A percentile compares a stretch with the other conserved stretches of the same genome.
Conservation (phyloP, 2,888 invertebrate genomes). For the Patella caerulea region DNA sequence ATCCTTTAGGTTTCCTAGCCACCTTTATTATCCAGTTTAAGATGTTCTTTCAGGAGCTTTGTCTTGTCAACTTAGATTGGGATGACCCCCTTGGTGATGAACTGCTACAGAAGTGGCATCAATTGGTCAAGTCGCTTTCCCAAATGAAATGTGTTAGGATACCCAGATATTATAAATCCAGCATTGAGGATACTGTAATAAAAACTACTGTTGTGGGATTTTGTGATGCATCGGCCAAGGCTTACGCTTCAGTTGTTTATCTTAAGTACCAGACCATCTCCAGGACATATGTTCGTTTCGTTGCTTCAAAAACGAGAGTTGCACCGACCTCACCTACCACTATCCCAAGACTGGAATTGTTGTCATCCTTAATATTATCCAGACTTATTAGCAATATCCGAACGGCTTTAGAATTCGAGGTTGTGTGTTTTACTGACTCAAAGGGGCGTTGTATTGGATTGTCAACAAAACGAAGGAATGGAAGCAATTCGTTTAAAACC, state of each 20-base stretch:
- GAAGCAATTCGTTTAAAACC: constrained; percentile 4
- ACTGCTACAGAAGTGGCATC: too few species aligned
- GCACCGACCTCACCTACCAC: not conserved
- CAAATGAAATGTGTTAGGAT: too few species aligned
- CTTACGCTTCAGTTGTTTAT: not conserved
- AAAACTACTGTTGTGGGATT: not conserved
- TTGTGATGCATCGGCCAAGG: not conserved
- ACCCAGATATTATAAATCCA: too few species aligned
- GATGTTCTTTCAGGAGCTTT: too few species aligned
- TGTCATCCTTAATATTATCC: not conserved
- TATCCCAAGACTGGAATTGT: not conserved
- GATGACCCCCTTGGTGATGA: too few species aligned
- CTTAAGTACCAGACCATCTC: not conserved
- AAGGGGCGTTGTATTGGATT: not conserved
- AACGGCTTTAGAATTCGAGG: not conserved
- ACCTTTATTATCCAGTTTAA: too few species aligned
- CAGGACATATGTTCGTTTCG: not conserved
- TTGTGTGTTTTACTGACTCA: not conserved
- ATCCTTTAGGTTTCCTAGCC: too few species aligned
- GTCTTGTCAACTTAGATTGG: too few species aligned
- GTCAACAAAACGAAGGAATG: not conserved
- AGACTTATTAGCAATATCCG: not conserved
- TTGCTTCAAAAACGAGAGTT: constrained; percentile 1
- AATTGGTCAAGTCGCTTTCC: too few species aligned
- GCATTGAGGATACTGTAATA: too few species aligned